These are phyloP conservation scores for Ichneumoninae sp. DNA, from an alignment of 2,888 invertebrate genomes.

Conservation along the genomic window DNA sequence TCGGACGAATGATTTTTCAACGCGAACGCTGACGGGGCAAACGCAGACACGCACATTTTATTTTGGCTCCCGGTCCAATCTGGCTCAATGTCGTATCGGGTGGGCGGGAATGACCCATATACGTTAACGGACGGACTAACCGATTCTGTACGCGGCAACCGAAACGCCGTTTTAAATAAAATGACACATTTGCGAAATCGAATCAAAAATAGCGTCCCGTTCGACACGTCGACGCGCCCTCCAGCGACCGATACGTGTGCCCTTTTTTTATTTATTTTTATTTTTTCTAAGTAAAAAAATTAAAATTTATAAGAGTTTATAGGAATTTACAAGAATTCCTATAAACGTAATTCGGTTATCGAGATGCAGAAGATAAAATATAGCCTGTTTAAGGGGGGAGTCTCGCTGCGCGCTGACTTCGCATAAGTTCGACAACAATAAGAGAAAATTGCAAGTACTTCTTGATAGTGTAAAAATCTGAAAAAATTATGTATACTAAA, in stretches of 20 bases:
- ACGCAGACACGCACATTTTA: slow-evolving; percentile 40
- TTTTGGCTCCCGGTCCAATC: slow-evolving; percentile 42
- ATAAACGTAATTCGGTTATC: too few relatives aligned
- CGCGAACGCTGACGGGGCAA: slow-evolving; percentile 27
- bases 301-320: too few relatives aligned
- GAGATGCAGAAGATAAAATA: too few relatives aligned
- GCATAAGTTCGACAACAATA: too few relatives aligned
- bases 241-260: not conserved
- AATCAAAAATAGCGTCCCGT: slow-evolving; percentile 14
- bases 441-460: too few relatives aligned
- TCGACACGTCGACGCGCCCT: not conserved
- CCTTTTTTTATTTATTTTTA: not conserved
- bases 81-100: slow-evolving; percentile 47
- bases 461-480: too few relatives aligned
- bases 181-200: slow-evolving; percentile 13
- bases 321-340: too few relatives aligned
- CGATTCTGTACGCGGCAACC: slow-evolving; percentile 3
- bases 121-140: slow-evolving; percentile 21
- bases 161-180: slow-evolving; percentile 3
- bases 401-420: too few relatives aligned
- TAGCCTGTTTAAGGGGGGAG: too few relatives aligned
- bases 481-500: too few relatives aligned
- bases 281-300: too few relatives aligned
- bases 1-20: slow-evolving; percentile 55
- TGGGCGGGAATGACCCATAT: slow-evolving; percentile 50